Evolutionary conservation across 2,113 vertebrate genomes (phyloP), one percentile per base, ranked within the genome.

Genomic region (Calypte anna): DNA sequence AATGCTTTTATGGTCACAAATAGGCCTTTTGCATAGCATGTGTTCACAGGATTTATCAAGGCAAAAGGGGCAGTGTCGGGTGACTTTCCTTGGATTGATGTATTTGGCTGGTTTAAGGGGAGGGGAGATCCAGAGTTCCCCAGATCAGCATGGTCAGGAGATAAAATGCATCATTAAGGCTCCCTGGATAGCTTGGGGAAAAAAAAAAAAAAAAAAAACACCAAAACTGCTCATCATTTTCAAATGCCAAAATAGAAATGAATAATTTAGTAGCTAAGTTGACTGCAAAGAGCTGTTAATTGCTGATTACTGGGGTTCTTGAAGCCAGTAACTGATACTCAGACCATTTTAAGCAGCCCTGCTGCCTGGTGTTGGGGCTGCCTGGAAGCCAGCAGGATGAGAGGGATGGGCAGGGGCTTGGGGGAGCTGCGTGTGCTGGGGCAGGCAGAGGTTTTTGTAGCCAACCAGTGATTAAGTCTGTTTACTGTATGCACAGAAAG

Each of bases 1-100:
- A 33, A 33, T 5, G 79, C 36, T 92, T 70, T 64, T 20, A 8
- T 73, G 58, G 53, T 43, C 7, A 1, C 20, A 58, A 63, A 27
- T 12, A 17, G 66, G 6, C 70, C 25, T 62, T 51, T 24, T 27
- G 91, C 6, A 0, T 15, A 44, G 54, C 7, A 0, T 8, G 2
- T 10, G 20, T 38, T 74, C 44, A 7, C n/a, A 20, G 36, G 6
- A 2, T 70, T 48, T 44, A 38, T 27, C 58, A 25, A 36, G 57
- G 10, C 1, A 22, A 38, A n/a, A n/a, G 27, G 58, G 57, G 4
- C 25, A 11, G 1, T 4, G 23, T 61, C 0, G 2, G 57, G 25
- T 64, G 7, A 12, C 10, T 30, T 46, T 33, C 70, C 54, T 40
- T 30, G 46, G 14, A 6, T 1, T 54, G 25, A 25, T 12, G 6